Evolutionary conservation across 2,113 vertebrate genomes (phyloP).

Genomic region (Toxotes jaculatrix): DNA sequence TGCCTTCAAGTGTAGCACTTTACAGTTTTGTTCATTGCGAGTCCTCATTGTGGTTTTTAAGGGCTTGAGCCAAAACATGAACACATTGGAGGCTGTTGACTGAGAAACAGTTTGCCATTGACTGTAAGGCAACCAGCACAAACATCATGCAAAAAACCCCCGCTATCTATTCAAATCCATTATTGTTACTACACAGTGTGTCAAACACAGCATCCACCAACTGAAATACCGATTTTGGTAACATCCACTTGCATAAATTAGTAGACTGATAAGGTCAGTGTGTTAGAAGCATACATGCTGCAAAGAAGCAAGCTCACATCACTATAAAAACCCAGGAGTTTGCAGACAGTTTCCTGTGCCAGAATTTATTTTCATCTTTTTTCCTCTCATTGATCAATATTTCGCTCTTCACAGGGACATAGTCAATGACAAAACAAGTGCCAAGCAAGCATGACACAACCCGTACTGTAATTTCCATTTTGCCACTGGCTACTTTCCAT

Average conservation of each 20-base stretch:
- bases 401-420: conserved; percentile 78
- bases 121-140: conserved; percentile 52
- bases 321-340: conserved; percentile 47
- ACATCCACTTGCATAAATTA: conserved; percentile 18
- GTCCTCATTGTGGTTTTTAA: conserved; percentile 59
- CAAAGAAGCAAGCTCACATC: conserved; percentile 23
- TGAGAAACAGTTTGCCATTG: conserved; percentile 27
- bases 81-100: conserved; percentile 44
- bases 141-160: conserved; percentile 38
- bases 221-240: conserved; percentile 20
- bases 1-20: conserved; percentile 77
- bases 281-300: conserved; percentile 11
- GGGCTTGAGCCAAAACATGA: conserved; percentile 67
- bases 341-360: conserved; percentile 66
- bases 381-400: conserved; percentile 72
- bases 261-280: background rate
- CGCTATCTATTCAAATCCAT: conserved; percentile 17
- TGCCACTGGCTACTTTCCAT: conserved; percentile 86
- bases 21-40: conserved; percentile 60
- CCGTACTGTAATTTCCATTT: conserved; percentile 85
- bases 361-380: conserved; percentile 59
- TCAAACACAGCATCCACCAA: conserved; percentile 29
- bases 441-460: conserved; percentile 83
- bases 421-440: conserved; percentile 84
- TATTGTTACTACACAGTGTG: conserved; percentile 16